phyloP scores from a whole-genome alignment of 1,140 invertebrate genomes.

The Aphis gossypii region DNA sequence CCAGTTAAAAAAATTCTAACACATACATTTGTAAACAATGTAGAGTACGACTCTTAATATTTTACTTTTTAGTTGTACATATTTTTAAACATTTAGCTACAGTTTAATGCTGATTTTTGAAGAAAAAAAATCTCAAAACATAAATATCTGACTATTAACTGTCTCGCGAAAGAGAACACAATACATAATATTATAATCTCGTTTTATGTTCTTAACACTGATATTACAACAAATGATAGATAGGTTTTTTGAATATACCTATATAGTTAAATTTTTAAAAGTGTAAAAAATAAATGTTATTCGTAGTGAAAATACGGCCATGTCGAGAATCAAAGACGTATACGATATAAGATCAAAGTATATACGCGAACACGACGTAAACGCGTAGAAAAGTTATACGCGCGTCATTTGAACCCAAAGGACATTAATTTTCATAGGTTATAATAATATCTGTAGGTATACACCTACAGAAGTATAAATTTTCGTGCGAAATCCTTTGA shows the following conservation, averaged over 20 bases:
- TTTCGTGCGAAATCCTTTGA: background rate
- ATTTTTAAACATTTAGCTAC: background rate
- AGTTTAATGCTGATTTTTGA: conserved; percentile 4
- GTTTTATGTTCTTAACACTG: background rate
- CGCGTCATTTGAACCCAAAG: too few relatives aligned
- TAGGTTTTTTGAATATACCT: background rate
- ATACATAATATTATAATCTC: background rate
- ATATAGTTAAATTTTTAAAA: background rate
- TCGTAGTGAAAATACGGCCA: background rate
- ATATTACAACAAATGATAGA: background rate
- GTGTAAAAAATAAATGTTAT: background rate
- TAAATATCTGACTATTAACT: background rate
- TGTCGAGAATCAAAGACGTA: too few relatives aligned
- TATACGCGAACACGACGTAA: too few relatives aligned
- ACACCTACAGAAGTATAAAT: background rate
- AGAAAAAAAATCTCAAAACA: background rate
- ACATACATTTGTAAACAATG: background rate
- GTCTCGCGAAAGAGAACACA: too few relatives aligned
- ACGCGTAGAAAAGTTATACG: too few relatives aligned
- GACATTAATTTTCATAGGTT: too few relatives aligned
- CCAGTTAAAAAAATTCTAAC: background rate
- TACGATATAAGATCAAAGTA: too few relatives aligned
- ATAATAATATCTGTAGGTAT: too few relatives aligned
- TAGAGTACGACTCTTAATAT: background rate
- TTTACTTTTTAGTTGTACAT: background rate